A percentile compares a stretch with the other conserved stretches of the same genome.
phyloP scores from a whole-genome alignment of 1,140 invertebrate genomes.

The Drosophila asahinai region DNA sequence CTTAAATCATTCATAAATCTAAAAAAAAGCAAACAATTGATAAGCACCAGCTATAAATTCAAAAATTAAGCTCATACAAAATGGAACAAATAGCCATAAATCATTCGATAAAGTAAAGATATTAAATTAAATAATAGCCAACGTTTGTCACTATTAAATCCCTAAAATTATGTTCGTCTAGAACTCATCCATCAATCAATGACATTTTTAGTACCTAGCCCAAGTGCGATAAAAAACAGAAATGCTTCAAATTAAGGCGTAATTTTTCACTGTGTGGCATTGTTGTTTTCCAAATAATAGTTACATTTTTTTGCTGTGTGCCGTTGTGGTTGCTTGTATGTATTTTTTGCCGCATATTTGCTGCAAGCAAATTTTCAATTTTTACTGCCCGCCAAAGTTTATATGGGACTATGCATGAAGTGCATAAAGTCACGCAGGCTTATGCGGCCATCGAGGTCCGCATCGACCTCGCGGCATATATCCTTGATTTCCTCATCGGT shows the following conservation, averaged over 20 bases:
- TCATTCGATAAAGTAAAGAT: background rate
- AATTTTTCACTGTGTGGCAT: background rate
- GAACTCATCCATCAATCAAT: background rate
- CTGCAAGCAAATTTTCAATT: slow-evolving; percentile 52
- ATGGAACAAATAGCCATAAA: background rate
- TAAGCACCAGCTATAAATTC: background rate
- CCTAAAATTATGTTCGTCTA: background rate
- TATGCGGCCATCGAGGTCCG: slow-evolving; percentile 15
- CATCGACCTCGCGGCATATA: slow-evolving; percentile 29
- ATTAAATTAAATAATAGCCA: background rate
- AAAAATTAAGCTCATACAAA: background rate
- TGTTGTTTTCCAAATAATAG: background rate
- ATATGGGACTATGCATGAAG: slow-evolving; percentile 38
- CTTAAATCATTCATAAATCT: background rate
- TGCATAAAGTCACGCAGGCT: slow-evolving; percentile 32
- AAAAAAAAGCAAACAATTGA: background rate
- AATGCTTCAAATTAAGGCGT: too few species aligned
- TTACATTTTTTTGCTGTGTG: background rate
- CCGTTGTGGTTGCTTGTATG: background rate
- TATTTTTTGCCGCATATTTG: slow-evolving; percentile 38
- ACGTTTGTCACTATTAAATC: background rate
- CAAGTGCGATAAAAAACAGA: background rate
- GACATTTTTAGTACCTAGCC: background rate
- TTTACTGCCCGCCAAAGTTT: slow-evolving; percentile 42
- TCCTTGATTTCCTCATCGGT: slow-evolving; percentile 30